Evolutionary conservation across 2,797 vertebrate genomes (phyloP).

Genomic region (Chaetodon trifasciatus): DNA sequence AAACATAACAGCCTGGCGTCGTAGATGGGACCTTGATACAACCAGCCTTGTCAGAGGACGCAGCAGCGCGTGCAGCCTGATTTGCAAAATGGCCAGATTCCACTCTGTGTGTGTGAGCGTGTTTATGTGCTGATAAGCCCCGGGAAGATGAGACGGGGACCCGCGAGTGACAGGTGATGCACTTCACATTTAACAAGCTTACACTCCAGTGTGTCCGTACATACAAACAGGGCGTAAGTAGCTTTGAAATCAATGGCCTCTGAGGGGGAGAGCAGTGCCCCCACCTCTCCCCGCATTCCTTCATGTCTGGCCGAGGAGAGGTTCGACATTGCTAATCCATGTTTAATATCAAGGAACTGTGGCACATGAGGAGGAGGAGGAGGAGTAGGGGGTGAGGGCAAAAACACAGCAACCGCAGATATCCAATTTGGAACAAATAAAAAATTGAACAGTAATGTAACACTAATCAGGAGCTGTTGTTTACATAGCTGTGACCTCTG

Average conservation of each 20-base stretch:
- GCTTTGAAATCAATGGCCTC: constrained; percentile 80
- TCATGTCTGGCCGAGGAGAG: constrained; percentile 59
- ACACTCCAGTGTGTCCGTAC: constrained; percentile 82
- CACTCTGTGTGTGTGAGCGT: constrained; percentile 32
- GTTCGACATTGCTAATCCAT: constrained; percentile 82
- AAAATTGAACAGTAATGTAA: constrained; percentile 87
- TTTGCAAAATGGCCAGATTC: constrained; percentile 55
- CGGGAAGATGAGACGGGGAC: constrained; percentile 64
- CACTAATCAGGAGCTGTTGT: constrained; percentile 85
- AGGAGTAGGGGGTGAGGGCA: not conserved
- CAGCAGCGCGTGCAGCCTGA: constrained; percentile 41
- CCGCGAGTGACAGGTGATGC: constrained; percentile 77
- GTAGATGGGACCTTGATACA: constrained; percentile 46
- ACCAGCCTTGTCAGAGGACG: constrained; percentile 47
- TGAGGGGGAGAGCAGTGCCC: constrained; percentile 34
- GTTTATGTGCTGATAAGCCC: constrained; percentile 70
- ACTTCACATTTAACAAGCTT: constrained; percentile 86
- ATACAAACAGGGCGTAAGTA: constrained; percentile 84
- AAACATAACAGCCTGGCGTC: constrained; percentile 44
- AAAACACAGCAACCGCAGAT: constrained; percentile 65
- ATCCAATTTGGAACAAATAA: constrained; percentile 86
- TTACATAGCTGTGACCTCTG: constrained; percentile 84
- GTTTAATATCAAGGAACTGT: constrained; percentile 82
- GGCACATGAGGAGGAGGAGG: constrained; percentile 25
- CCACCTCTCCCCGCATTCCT: constrained; percentile 6